Conservation (phyloP, 2,888 invertebrate genomes). For the Camponotus fellah region DNA sequence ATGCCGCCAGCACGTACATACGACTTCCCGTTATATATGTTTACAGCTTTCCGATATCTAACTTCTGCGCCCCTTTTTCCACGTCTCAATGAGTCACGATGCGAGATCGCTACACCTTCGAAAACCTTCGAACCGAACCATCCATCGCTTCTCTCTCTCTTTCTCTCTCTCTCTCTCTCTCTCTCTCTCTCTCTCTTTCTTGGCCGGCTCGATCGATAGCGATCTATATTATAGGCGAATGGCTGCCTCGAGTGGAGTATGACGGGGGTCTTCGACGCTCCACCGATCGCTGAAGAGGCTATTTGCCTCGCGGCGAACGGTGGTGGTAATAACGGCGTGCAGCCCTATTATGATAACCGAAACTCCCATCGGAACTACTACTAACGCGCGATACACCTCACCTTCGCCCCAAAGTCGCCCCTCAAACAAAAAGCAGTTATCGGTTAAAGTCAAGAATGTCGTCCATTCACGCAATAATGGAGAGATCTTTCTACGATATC, state of each 20-base stretch:
- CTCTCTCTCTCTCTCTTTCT: slow-evolving; percentile 19
- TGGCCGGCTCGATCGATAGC: slow-evolving; percentile 63
- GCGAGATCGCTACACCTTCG: slow-evolving; percentile 58
- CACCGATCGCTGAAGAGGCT: slow-evolving; percentile 55
- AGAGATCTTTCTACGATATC: not conserved
- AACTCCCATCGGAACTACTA: slow-evolving; percentile 39
- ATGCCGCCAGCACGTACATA: slow-evolving; percentile 60
- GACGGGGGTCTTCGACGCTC: slow-evolving; percentile 60
- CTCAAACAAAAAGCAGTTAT: slow-evolving; percentile 36
- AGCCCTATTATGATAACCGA: slow-evolving; percentile 56
- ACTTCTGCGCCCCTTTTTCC: slow-evolving; percentile 65
- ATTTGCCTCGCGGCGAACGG: slow-evolving; percentile 53
- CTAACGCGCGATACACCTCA: slow-evolving; percentile 24
- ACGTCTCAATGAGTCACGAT: slow-evolving; percentile 78
- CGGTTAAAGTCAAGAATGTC: slow-evolving; percentile 8
- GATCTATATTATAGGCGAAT: slow-evolving; percentile 64
- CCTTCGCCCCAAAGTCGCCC: slow-evolving; percentile 13
- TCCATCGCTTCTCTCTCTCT: slow-evolving; percentile 12
- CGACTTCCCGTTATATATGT: slow-evolving; percentile 67
- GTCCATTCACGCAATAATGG: slow-evolving; percentile 13
- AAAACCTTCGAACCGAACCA: not conserved
- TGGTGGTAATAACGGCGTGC: slow-evolving; percentile 47
- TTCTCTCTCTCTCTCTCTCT: slow-evolving; percentile 25
- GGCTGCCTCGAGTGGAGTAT: slow-evolving; percentile 52
- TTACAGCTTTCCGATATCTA: slow-evolving; percentile 70